Evolutionary conservation across 2,888 invertebrate species (phyloP).

Genomic region (Diarsia rubi): DNA sequence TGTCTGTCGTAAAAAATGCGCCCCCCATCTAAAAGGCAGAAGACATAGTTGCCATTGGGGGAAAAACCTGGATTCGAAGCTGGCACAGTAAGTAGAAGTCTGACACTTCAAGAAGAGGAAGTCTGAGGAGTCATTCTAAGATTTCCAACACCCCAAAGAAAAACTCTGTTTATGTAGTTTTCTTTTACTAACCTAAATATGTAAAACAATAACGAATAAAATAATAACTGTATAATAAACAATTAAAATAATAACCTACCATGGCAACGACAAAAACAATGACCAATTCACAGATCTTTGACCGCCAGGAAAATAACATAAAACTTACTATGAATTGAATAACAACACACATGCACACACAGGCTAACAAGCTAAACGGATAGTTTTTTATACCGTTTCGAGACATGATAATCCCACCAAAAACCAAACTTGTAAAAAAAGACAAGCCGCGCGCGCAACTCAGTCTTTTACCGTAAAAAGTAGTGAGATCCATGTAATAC

Average conservation of each 20-base stretch:
- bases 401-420: constrained; percentile 50
- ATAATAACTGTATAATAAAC: constrained; percentile 1
- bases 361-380: constrained; percentile 38
- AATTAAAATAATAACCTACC: background rate
- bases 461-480: too few relatives aligned
- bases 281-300: background rate
- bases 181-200: background rate
- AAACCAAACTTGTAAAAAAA: too few relatives aligned
- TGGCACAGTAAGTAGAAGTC: too few relatives aligned
- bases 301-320: constrained; percentile 4
- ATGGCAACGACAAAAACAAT: constrained; percentile 2
- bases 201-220: background rate
- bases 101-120: too few relatives aligned
- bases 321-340: background rate
- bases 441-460: too few relatives aligned
- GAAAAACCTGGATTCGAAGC: too few relatives aligned
- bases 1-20: background rate
- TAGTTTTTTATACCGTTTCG: constrained; percentile 37
- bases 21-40: too few relatives aligned
- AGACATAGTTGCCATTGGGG: too few relatives aligned
- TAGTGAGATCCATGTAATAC: too few relatives aligned
- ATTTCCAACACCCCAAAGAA: too few relatives aligned
- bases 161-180: background rate
- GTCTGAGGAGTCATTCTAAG: too few relatives aligned
- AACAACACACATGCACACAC: too few relatives aligned